A percentile compares a stretch with the other conserved stretches of the same genome.
Evolutionary conservation across 2,888 invertebrate genomes (phyloP).

Genomic region (Pharmacophagus antenor): DNA sequence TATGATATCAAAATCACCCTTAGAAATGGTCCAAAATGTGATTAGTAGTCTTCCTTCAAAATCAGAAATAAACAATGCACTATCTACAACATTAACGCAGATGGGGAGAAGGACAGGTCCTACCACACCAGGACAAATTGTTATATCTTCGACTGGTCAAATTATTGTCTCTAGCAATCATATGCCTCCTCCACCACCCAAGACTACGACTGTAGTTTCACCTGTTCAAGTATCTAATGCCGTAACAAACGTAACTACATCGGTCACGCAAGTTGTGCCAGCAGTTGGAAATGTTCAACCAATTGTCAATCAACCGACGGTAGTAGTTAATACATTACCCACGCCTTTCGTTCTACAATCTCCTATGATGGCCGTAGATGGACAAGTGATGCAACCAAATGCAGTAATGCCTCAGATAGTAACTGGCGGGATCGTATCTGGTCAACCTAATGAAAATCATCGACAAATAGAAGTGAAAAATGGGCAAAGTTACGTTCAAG

Average conservation of each 20-base stretch:
- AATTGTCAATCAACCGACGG: constrained; percentile 87
- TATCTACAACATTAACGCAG: constrained; percentile 53
- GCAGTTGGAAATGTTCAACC: constrained; percentile 83
- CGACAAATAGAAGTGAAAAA: constrained; percentile 81
- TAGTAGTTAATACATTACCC: constrained; percentile 89
- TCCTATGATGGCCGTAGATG: constrained; percentile 88
- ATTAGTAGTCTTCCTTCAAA: constrained; percentile 84
- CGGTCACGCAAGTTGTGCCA: constrained; percentile 84
- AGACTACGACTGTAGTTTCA: constrained; percentile 78
- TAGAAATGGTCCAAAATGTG: constrained; percentile 90
- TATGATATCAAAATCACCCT: constrained; percentile 82
- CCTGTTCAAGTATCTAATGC: constrained; percentile 83
- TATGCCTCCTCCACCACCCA: constrained; percentile 85
- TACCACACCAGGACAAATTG: constrained; percentile 83
- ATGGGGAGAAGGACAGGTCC: constrained; percentile 48
- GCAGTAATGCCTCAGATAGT: constrained; percentile 86
- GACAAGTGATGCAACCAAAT: constrained; percentile 85
- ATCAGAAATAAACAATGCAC: constrained; percentile 66
- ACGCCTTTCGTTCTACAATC: constrained; percentile 90
- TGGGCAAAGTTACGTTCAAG: constrained; percentile 62
- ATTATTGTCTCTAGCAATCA: constrained; percentile 85
- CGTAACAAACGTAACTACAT: constrained; percentile 83
- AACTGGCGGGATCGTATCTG: constrained; percentile 83
- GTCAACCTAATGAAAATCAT: constrained; percentile 71
- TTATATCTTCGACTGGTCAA: constrained; percentile 89